Percentiles rank a stretch among this genome's conserved stretches.
Conservation (phyloP, 2,113 vertebrate genomes). For the Terrapene triunguis region DNA sequence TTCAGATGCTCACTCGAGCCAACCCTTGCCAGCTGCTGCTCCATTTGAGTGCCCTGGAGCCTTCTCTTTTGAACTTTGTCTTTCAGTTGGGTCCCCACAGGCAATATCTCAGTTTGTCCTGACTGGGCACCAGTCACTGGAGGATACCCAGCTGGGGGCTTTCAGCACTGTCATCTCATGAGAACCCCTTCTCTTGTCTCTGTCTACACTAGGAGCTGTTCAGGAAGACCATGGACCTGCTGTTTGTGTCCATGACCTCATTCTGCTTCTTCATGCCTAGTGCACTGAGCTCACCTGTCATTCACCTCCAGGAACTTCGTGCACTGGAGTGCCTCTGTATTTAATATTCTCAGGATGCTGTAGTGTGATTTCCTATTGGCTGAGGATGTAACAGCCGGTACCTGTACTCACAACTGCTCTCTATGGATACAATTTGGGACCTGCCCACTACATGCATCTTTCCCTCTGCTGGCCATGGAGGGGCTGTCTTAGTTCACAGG, state of each 20-base stretch:
- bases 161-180: neutral
- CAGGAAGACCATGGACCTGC: neutral
- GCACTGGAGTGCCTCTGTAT: neutral
- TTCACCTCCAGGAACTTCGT: neutral
- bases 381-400: neutral
- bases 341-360: too few species aligned
- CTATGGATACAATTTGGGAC: neutral
- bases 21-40: neutral
- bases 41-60: neutral
- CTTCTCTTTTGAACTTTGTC: neutral
- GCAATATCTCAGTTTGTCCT: neutral
- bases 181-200: neutral
- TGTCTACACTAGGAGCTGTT: neutral
- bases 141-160: neutral
- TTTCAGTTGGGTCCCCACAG: neutral
- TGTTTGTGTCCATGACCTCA: neutral
- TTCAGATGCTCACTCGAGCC: neutral
- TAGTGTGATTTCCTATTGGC: neutral
- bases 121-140: neutral
- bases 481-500: neutral
- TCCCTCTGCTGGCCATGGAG: neutral
- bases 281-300: neutral
- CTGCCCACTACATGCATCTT: neutral
- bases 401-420: neutral
- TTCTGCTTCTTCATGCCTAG: neutral